Conservation (phyloP, 2,113 vertebrate species). For the Clarias gariepinus region DNA sequence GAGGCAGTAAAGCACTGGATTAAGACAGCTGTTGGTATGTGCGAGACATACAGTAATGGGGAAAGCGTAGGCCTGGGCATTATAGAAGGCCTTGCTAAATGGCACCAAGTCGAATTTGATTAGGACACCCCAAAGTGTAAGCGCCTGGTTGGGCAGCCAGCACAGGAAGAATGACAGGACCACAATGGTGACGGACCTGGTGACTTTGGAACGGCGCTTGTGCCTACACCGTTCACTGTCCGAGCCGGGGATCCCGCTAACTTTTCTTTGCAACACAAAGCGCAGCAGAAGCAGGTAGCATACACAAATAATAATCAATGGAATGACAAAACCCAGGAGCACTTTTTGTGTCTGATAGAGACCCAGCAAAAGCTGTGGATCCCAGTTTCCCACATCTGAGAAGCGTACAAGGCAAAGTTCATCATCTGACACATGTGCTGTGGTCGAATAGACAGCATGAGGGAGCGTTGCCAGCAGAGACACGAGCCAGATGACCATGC, state of each 20-base stretch:
- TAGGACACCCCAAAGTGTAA: constrained; percentile 77
- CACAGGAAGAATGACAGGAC: constrained; percentile 80
- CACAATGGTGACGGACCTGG: constrained; percentile 74
- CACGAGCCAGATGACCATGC: constrained; percentile 73
- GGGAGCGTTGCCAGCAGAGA: constrained; percentile 75
- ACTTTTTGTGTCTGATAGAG: constrained; percentile 80
- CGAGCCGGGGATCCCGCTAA: constrained; percentile 47
- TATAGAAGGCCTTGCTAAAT: constrained; percentile 79
- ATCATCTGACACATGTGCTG: constrained; percentile 71
- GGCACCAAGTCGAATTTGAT: constrained; percentile 79
- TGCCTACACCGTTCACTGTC: constrained; percentile 67
- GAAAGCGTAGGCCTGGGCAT: constrained; percentile 76
- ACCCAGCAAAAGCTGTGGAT: constrained; percentile 77
- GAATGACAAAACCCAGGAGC: constrained; percentile 75
- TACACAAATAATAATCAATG: constrained; percentile 71
- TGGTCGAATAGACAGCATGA: constrained; percentile 66
- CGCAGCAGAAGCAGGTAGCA: constrained; percentile 78
- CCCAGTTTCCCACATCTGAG: constrained; percentile 69
- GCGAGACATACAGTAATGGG: constrained; percentile 78
- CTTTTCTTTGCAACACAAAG: constrained; percentile 68
- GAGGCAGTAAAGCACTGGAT: constrained; percentile 81
- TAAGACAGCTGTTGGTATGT: constrained; percentile 79
- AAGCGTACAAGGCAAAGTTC: constrained; percentile 80
- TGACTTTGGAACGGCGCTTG: constrained; percentile 72
- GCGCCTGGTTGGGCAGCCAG: constrained; percentile 81